Evolutionary conservation across 92 coral and sea anemone genomes (phyloP).

Genomic region (Umimayanthus kanabou): DNA sequence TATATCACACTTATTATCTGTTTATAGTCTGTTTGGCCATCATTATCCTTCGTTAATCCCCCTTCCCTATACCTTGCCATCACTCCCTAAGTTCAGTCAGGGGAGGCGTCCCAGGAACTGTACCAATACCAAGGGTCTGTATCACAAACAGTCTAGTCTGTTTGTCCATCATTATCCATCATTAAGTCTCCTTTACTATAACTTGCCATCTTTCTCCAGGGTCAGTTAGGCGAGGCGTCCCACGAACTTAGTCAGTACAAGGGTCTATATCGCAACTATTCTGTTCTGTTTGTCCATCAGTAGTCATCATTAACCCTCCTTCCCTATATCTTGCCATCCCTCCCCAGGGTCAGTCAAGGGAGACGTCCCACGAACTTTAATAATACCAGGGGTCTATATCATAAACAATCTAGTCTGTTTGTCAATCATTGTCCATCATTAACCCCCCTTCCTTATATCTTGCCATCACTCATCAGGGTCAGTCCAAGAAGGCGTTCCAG

Average conservation of each 20-base stretch:
- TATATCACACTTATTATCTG: slow-evolving; percentile 56
- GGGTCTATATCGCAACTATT: slow-evolving; percentile 36
- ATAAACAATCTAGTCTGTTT: slow-evolving; percentile 32
- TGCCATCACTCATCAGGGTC: slow-evolving; percentile 1
- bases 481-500: background rate
- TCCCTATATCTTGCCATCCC: background rate
- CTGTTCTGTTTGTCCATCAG: background rate
- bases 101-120: slow-evolving; percentile 90
- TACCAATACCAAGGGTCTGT: slow-evolving; percentile 96
- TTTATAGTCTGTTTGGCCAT: background rate
- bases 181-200: background rate
- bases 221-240: background rate
- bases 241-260: slow-evolving; percentile 33
- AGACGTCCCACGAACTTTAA: slow-evolving; percentile 89
- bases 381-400: slow-evolving; percentile 94
- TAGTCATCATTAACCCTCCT: background rate
- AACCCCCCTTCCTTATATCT: background rate
- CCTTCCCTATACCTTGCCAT: background rate
- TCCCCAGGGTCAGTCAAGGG: slow-evolving; percentile 86
- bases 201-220: background rate
- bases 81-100: slow-evolving; percentile 72
- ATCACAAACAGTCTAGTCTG: slow-evolving; percentile 49
- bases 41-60: background rate
- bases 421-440: background rate
- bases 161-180: background rate